These are phyloP conservation scores for Coracias cyanogaster DNA, from an alignment of 2,797 vertebrate species.

Conservation along the genomic window DNA sequence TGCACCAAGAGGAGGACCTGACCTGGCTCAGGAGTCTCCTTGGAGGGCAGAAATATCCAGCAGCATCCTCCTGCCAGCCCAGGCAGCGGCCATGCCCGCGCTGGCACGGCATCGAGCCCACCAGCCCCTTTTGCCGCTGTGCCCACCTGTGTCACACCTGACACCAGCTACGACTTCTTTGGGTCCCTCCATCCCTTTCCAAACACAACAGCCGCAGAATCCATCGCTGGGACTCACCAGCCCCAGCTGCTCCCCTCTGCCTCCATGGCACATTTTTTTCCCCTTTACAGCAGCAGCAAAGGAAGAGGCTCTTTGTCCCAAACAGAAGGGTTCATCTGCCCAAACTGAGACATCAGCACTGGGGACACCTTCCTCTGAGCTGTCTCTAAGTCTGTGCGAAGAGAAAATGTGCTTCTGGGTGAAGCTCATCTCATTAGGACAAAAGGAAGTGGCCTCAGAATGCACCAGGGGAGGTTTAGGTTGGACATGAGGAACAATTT, in stretches of 20 bases:
- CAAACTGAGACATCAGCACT: not conserved
- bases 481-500: not conserved
- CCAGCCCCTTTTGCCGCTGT: rapidly evolving
- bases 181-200: not conserved
- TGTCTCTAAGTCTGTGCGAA: not conserved
- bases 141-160: not conserved
- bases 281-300: not conserved
- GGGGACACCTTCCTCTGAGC: not conserved
- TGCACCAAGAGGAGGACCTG: not conserved
- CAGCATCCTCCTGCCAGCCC: not conserved
- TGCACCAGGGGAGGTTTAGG: not conserved
- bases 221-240: not conserved
- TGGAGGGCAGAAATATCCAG: slow-evolving; percentile 18
- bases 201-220: not conserved
- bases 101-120: rapidly evolving
- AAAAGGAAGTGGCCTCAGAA: not conserved
- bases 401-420: not conserved
- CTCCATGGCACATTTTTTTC: not conserved
- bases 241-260: not conserved
- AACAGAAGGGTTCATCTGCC: not conserved
- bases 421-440: not conserved
- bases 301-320: not conserved
- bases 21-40: not conserved
- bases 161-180: not conserved
- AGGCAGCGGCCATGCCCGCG: rapidly evolving